A percentile compares a stretch with the other conserved stretches of the same genome.
phyloP scores from a whole-genome alignment of 2,113 vertebrate genomes.

The Apeltes quadracus region DNA sequence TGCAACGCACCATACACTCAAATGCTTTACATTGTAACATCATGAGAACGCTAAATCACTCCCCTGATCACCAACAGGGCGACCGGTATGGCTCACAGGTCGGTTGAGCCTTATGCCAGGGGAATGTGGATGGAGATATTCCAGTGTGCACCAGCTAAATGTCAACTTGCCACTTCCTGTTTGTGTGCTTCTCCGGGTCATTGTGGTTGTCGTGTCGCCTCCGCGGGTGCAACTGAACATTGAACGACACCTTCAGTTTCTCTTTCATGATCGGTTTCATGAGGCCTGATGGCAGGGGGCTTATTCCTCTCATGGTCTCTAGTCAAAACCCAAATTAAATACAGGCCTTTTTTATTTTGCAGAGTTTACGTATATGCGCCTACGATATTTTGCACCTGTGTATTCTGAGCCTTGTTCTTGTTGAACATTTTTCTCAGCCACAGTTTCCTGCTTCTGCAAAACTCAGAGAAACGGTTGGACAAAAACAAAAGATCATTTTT shows the following conservation, averaged over 20 bases:
- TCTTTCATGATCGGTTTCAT: conserved; percentile 1
- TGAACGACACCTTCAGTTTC: not conserved
- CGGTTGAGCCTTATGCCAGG: no score
- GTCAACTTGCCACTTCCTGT: conserved; percentile 46
- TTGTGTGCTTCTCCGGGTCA: not conserved
- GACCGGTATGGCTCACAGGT: no score
- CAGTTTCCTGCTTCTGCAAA: conserved; percentile 38
- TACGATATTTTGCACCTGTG: conserved; percentile 3
- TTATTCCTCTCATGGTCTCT: not conserved
- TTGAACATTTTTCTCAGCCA: not conserved
- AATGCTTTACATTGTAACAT: no score
- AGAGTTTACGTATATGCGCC: not conserved
- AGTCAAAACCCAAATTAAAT: not conserved
- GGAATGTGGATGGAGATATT: not conserved
- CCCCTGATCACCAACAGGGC: no score
- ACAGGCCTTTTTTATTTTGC: not conserved
- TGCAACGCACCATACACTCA: no score
- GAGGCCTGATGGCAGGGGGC: not conserved
- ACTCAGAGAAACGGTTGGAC: not conserved
- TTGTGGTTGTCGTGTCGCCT: not conserved
- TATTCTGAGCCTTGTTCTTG: not conserved
- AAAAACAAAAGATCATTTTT: conserved; percentile 2
- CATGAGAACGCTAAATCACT: no score
- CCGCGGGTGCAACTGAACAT: not conserved
- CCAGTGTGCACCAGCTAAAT: conserved; percentile 3